A percentile compares a stretch with the other conserved stretches of the same genome.
Evolutionary conservation across 2,888 invertebrate genomes (phyloP).

Genomic region (Conomelus anceps): DNA sequence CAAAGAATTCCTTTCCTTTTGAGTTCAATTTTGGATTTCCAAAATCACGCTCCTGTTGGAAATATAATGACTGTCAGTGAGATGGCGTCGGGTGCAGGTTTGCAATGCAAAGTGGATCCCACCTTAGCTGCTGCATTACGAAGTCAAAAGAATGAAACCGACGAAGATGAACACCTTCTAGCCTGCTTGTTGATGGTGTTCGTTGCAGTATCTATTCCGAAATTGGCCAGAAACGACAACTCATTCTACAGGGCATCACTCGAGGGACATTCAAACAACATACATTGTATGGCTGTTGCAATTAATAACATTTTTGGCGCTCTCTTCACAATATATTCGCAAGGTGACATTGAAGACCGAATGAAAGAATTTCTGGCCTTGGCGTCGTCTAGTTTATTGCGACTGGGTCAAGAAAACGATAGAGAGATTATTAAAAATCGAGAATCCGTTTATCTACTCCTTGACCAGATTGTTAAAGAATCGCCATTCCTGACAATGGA

Average conservation of each 20-base stretch:
- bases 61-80: constrained; percentile 69
- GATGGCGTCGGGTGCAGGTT: constrained; percentile 94
- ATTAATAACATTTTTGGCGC: constrained; percentile 95
- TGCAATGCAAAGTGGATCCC: constrained; percentile 91
- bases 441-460: constrained; percentile 91
- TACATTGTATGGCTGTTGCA: constrained; percentile 95
- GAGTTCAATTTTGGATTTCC: constrained; percentile 89
- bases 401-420: constrained; percentile 92
- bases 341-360: constrained; percentile 92
- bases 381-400: constrained; percentile 89
- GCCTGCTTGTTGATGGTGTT: constrained; percentile 98
- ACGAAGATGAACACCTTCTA: constrained; percentile 87
- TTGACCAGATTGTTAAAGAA: constrained; percentile 96
- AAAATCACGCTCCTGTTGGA: constrained; percentile 86
- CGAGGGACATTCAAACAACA: constrained; percentile 96
- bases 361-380: constrained; percentile 90
- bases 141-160: constrained; percentile 72
- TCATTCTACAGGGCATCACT: constrained; percentile 82
- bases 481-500: constrained; percentile 99
- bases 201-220: constrained; percentile 94
- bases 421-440: constrained; percentile 89
- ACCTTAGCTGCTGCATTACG: constrained; percentile 84
- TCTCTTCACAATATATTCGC: constrained; percentile 90
- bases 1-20: constrained; percentile 92
- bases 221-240: constrained; percentile 82